phyloP scores from a whole-genome alignment of 2,888 invertebrate genomes.

The Folsomia candida region DNA sequence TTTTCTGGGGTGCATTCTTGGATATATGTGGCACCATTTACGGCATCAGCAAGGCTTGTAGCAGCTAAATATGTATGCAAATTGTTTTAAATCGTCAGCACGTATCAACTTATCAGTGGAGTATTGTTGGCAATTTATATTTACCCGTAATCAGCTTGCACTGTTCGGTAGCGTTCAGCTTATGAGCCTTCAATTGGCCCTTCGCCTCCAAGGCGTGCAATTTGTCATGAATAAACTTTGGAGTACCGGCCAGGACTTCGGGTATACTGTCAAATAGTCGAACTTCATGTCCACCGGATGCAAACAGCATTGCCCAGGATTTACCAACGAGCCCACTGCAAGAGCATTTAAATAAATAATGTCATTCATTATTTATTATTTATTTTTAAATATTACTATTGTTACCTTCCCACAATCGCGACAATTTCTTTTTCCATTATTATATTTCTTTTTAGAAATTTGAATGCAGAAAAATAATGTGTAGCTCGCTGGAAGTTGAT shows the following conservation, averaged over 20 bases:
- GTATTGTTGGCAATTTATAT: conserved; percentile 1
- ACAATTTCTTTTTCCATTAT: conserved; percentile 37
- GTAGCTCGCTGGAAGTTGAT: no score
- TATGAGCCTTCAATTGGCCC: conserved; percentile 64
- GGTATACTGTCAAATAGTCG: conserved; percentile 78
- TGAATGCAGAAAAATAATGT: no score
- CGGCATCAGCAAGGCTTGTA: conserved; percentile 64
- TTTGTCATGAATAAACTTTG: conserved; percentile 71
- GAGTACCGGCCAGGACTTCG: conserved; percentile 70
- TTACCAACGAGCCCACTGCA: conserved; percentile 89
- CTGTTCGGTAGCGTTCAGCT: conserved; percentile 71
- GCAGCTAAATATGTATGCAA: not conserved
- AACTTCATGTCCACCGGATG: conserved; percentile 85
- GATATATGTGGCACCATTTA: conserved; percentile 73
- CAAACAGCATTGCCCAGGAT: conserved; percentile 97
- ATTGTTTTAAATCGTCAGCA: not conserved
- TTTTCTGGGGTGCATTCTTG: conserved; percentile 94
- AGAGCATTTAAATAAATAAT: conserved; percentile 46
- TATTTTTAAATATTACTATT: not conserved
- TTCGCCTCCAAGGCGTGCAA: conserved; percentile 67
- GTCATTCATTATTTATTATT: not conserved
- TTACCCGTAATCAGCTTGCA: conserved; percentile 71
- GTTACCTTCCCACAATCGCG: conserved; percentile 44
- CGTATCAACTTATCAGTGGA: no score
- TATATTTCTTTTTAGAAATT: no score